Evolutionary conservation across 53 echinoderm and acorn worm species (phyloP), one percentile per base, ranked within the genome.

Genomic region (Henricia sp.): DNA sequence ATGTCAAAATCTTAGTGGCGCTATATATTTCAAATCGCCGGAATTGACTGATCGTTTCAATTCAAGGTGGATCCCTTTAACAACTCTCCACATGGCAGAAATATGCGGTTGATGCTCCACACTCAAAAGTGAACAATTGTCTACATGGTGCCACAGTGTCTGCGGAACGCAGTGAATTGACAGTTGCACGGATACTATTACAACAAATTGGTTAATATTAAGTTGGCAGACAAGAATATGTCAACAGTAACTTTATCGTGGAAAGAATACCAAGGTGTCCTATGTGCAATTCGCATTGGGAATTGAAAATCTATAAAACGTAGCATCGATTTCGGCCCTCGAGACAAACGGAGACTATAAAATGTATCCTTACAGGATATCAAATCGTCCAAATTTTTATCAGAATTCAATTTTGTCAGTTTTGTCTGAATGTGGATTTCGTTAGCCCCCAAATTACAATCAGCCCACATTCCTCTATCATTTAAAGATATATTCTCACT

Each of bases 131-230:
- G 52, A 72, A 52, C 72, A 73, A 36, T 54, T 42, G 16, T 39
- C 3, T 32, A 52, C 53, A 73, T 54, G 80, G 80, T 80, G 80
- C 80, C 80, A 63, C 34, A 9, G 27, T 30, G 80, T 80, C 80
- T 80, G 64, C 34, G 63, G 30, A 30, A 48, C 35, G 80, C 50
- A 32, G 48, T 62, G 50, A 33, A n/a, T 60, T 44, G 43, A 63
- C 80, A 80, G 63, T 64, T 80, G 37, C 10, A 80, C 44, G 50
- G 63, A 80, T 80, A 80, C 64, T n/a, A 26, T 80, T 80, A 33
- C 80, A 64, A 50, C 50, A 62, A 80, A 80, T 80, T 80, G 64
- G 63, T 80, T 80, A 63, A 80, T 80, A 80, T 80, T 50, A 80
- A 80, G 80, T 80, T 64, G 35, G 63, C 43, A 80, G 80, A 58